phyloP scores from a whole-genome alignment of 2,888 invertebrate genomes.

The Lumbricus terrestris region DNA sequence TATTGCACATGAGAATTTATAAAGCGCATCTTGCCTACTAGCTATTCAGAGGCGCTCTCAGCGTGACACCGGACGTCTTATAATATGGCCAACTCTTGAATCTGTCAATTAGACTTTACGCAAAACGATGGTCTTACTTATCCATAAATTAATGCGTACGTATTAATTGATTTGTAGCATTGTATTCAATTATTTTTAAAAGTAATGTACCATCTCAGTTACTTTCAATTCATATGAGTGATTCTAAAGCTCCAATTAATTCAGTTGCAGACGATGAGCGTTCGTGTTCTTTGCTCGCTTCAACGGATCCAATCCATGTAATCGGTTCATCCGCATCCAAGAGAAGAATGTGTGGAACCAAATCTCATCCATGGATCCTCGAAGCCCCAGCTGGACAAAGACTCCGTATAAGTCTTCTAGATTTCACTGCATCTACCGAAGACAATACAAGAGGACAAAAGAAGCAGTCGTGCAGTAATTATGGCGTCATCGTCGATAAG shows the following conservation, averaged over 20 bases:
- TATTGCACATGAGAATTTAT: too few species aligned
- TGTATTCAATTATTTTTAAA: not conserved
- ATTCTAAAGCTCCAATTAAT: not conserved
- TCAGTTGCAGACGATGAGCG: constrained; percentile 7
- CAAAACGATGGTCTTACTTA: not conserved
- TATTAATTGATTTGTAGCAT: not conserved
- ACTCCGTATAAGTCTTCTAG: not conserved
- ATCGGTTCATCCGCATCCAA: not conserved
- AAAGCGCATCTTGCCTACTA: too few species aligned
- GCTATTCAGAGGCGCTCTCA: too few species aligned
- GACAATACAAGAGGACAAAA: not conserved
- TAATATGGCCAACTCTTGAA: too few species aligned
- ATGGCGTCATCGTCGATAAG: not conserved
- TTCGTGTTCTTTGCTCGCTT: not conserved
- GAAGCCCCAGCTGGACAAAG: constrained; percentile 16
- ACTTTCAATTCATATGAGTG: not conserved
- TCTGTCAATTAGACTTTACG: not conserved
- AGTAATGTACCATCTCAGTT: not conserved
- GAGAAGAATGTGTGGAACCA: constrained; percentile 8
- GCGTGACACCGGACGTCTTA: too few species aligned
- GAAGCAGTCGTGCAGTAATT: not conserved
- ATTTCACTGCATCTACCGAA: not conserved
- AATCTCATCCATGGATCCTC: not conserved
- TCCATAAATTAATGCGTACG: too few species aligned
- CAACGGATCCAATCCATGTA: not conserved